Evolutionary conservation across 2,888 invertebrate species (phyloP).

Genomic region (Cheilosia urbana): DNA sequence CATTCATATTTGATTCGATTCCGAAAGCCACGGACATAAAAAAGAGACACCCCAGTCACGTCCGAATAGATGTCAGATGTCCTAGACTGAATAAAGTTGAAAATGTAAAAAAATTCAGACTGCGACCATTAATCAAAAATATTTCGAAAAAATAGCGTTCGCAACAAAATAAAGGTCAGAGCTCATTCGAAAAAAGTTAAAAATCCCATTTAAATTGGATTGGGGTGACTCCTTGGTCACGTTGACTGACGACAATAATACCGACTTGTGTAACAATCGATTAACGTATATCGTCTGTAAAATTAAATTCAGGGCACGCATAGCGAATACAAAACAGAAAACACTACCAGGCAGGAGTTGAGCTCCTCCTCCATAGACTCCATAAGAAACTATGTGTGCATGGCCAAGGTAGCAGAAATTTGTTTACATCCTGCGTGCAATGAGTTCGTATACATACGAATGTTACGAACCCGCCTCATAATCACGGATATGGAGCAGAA

Average conservation of each 20-base stretch:
- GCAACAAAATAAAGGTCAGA: slow-evolving; percentile 16
- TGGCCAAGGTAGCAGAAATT: slow-evolving; percentile 50
- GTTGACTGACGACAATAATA: slow-evolving; percentile 41
- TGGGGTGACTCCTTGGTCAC: slow-evolving; percentile 40
- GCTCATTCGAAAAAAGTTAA: too few species aligned
- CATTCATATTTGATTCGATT: slow-evolving; percentile 43
- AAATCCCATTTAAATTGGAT: slow-evolving; percentile 29
- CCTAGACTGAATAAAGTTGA: slow-evolving; percentile 33
- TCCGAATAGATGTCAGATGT: slow-evolving; percentile 12
- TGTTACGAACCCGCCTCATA: slow-evolving; percentile 38
- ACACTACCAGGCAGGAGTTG: slow-evolving; percentile 4
- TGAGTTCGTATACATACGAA: slow-evolving; percentile 38
- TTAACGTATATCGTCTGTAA: slow-evolving; percentile 69
- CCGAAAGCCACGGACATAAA: neutral
- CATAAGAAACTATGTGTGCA: slow-evolving; percentile 22
- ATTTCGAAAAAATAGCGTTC: slow-evolving; percentile 7
- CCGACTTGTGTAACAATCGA: slow-evolving; percentile 63
- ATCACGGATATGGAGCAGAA: slow-evolving; percentile 67
- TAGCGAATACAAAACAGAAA: slow-evolving; percentile 50
- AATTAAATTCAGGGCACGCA: slow-evolving; percentile 72
- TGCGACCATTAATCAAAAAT: slow-evolving; percentile 60
- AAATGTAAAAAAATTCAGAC: slow-evolving; percentile 55
- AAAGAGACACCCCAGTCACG: slow-evolving; percentile 32
- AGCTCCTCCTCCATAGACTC: neutral
- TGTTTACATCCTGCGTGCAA: slow-evolving; percentile 68